These are phyloP conservation scores for Ptyas mucosa DNA, from an alignment of 2,113 vertebrate genomes.

Conservation along the genomic window DNA sequence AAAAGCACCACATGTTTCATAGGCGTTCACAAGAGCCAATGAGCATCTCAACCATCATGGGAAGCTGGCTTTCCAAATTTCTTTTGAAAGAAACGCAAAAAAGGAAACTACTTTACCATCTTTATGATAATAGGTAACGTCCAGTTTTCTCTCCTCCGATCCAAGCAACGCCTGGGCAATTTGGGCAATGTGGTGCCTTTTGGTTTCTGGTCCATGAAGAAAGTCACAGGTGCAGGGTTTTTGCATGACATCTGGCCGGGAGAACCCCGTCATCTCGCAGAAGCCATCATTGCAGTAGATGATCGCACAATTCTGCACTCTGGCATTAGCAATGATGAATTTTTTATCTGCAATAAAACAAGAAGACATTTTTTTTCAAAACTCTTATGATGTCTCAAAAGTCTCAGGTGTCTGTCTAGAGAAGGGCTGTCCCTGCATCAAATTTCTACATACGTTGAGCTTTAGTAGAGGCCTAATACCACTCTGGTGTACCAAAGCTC, in stretches of 20 bases:
- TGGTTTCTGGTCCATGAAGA: conserved; percentile 91
- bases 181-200: conserved; percentile 86
- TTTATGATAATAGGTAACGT: conserved; percentile 96
- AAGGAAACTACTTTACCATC: conserved; percentile 80
- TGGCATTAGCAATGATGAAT: conserved; percentile 98
- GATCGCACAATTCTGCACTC: conserved; percentile 97
- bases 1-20: not conserved
- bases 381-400: conserved; percentile 51
- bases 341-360: conserved; percentile 85
- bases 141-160: conserved; percentile 95
- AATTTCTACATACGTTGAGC: conserved; percentile 26
- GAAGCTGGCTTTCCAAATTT: conserved; percentile 16
- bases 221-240: conserved; percentile 97
- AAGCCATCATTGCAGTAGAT: conserved; percentile 99
- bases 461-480: conserved; percentile 16
- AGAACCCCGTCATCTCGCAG: conserved; percentile 99
- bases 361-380: conserved; percentile 53
- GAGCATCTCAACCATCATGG: not conserved
- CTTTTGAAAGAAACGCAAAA: conserved; percentile 16
- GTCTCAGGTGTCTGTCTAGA: not conserved
- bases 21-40: not conserved
- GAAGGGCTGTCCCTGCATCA: conserved; percentile 38
- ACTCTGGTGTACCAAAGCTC: conserved; percentile 15
- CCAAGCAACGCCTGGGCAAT: conserved; percentile 90
- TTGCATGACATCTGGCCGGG: conserved; percentile 97